Conservation (phyloP, 1,140 invertebrate genomes). For the Drosophila santomea region DNA sequence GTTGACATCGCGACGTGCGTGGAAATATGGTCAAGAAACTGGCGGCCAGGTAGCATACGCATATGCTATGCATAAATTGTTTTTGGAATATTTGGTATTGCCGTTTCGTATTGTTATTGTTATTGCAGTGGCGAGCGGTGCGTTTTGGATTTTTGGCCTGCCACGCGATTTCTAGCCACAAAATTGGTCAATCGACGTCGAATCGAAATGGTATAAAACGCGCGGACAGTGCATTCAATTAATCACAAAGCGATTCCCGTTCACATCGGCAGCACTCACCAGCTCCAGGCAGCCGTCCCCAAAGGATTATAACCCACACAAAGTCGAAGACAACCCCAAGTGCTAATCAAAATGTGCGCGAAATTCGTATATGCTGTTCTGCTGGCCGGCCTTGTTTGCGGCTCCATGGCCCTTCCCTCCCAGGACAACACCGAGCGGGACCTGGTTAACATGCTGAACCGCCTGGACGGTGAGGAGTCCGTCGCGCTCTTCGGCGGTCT, state of each 20-base stretch:
- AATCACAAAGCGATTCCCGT: constrained; percentile 84
- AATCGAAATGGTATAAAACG: constrained; percentile 80
- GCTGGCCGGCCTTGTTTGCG: constrained; percentile 78
- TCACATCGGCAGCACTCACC: constrained; percentile 74
- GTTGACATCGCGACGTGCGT: constrained; percentile 71
- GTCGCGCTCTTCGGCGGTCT: constrained; percentile 84
- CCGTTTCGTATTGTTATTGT: constrained; percentile 36
- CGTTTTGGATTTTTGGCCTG: constrained; percentile 56
- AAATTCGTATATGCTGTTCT: constrained; percentile 84
- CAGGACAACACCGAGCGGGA: constrained; percentile 84
- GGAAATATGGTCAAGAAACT: constrained; percentile 82
- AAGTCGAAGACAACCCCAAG: constrained; percentile 25
- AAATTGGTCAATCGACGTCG: constrained; percentile 66
- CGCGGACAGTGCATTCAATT: constrained; percentile 74
- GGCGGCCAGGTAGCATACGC: constrained; percentile 61
- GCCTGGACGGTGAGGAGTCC: constrained; percentile 81
- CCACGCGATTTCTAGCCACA: constrained; percentile 70
- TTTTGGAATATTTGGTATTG: constrained; percentile 26
- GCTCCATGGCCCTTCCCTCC: constrained; percentile 70
- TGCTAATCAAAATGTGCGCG: constrained; percentile 73
- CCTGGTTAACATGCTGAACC: constrained; percentile 84
- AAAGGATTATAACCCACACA: constrained; percentile 57
- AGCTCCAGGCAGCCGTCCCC: constrained; percentile 56
- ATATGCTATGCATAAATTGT: constrained; percentile 78
- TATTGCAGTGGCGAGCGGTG: constrained; percentile 47